Evolutionary conservation across 2,113 vertebrate species (phyloP).

Genomic region (Seriola quinqueradiata): DNA sequence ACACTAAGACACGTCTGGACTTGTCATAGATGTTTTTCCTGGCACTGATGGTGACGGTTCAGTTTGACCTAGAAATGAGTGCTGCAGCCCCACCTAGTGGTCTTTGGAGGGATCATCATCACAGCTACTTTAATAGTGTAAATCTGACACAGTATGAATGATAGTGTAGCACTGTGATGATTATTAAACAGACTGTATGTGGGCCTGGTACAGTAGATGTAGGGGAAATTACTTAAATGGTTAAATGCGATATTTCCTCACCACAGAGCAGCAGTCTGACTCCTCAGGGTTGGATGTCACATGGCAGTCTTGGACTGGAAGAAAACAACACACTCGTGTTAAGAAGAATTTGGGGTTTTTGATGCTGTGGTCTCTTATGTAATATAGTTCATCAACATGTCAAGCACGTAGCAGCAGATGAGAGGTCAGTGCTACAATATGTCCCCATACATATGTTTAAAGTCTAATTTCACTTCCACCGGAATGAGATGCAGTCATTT

Average conservation of each 20-base stretch:
- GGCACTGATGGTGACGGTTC: not conserved
- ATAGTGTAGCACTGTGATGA: not conserved
- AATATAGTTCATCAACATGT: not conserved
- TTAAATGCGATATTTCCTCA: conserved; percentile 38
- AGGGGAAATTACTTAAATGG: not conserved
- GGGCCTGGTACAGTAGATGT: not conserved
- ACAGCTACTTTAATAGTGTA: no score
- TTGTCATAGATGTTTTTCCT: not conserved
- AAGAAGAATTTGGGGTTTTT: not conserved
- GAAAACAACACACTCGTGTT: conserved; percentile 11
- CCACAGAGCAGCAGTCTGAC: conserved; percentile 72
- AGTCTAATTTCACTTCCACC: not conserved
- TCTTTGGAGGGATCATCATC: not conserved
- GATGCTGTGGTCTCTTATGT: not conserved
- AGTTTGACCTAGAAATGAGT: not conserved
- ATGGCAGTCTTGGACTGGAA: conserved; percentile 56
- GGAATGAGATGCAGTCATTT: not conserved
- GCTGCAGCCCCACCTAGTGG: conserved; percentile 59
- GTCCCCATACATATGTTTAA: not conserved
- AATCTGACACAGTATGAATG: not conserved
- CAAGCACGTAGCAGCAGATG: conserved; percentile 20
- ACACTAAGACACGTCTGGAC: conserved; percentile 2
- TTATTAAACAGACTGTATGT: not conserved
- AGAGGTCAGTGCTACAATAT: not conserved
- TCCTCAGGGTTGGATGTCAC: conserved; percentile 57